Evolutionary conservation across 2,797 vertebrate species (phyloP).

Genomic region (Sebastes trivittatus): DNA sequence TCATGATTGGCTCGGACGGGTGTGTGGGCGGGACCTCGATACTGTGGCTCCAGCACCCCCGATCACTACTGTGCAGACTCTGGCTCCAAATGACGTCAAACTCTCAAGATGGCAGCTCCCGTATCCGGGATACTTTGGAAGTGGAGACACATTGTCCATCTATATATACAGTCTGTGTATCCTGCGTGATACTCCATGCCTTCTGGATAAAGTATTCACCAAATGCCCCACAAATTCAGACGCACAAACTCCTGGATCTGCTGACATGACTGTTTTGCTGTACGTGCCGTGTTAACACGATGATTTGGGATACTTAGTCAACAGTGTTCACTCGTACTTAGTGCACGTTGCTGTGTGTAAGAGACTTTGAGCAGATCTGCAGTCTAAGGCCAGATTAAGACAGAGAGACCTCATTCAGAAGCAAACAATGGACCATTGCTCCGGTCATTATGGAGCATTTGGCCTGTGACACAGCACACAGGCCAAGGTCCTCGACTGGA

Average conservation of each 20-base stretch:
- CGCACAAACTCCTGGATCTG: not conserved
- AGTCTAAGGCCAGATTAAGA: slow-evolving; percentile 79
- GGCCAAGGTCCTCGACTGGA: slow-evolving; percentile 52
- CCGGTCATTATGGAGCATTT: slow-evolving; percentile 76
- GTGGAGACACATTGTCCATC: too few relatives aligned
- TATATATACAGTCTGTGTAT: too few relatives aligned
- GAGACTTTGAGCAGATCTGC: slow-evolving; percentile 79
- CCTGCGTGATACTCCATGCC: not conserved
- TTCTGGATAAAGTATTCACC: not conserved
- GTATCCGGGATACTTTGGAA: too few relatives aligned
- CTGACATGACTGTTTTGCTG: slow-evolving; percentile 36
- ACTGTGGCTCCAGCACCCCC: too few relatives aligned
- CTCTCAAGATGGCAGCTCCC: too few relatives aligned
- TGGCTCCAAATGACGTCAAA: too few relatives aligned
- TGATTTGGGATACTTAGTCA: slow-evolving; percentile 39
- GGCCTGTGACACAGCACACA: slow-evolving; percentile 68
- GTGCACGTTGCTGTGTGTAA: slow-evolving; percentile 57
- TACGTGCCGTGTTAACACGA: slow-evolving; percentile 21
- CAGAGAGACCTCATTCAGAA: slow-evolving; percentile 78
- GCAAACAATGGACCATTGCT: slow-evolving; percentile 83
- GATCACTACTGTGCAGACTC: too few relatives aligned
- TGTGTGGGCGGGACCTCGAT: too few relatives aligned
- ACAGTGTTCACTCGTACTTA: slow-evolving; percentile 53
- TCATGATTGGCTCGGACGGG: too few relatives aligned
- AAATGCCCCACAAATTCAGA: not conserved